Percentiles rank a stretch among this genome's conserved stretches.
Conservation (phyloP, 2,888 invertebrate genomes). For the Scaptodrosophila latifasciaeformis region DNA sequence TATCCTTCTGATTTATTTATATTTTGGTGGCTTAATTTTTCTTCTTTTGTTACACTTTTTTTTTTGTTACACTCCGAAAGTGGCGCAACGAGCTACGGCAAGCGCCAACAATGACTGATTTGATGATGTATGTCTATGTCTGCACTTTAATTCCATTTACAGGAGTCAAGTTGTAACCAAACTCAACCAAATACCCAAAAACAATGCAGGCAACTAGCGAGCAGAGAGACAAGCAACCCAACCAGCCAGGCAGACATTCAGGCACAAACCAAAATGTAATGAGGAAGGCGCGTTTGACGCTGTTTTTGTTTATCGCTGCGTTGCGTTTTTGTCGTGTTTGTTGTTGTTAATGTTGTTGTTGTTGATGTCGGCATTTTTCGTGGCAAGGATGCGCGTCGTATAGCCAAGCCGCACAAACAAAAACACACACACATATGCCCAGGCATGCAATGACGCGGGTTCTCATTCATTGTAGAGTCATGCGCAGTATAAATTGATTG, state of each 20-base stretch:
- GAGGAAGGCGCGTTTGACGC: constrained; percentile 25
- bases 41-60: constrained; percentile 12
- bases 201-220: no score
- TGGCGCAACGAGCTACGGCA: constrained; percentile 34
- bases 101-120: constrained; percentile 57
- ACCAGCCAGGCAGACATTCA: no score
- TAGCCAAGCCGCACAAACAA: constrained; percentile 3
- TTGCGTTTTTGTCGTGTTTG: constrained; percentile 40
- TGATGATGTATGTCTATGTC: constrained; percentile 37
- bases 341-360: constrained; percentile 46
- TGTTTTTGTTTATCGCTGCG: constrained; percentile 63
- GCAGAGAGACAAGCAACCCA: no score
- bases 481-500: constrained; percentile 40
- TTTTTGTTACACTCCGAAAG: constrained; percentile 36
- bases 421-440: no score
- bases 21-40: neutral
- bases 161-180: constrained; percentile 19
- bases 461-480: constrained; percentile 51
- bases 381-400: neutral
- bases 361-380: constrained; percentile 56
- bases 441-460: constrained; percentile 2
- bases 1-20: constrained; percentile 12
- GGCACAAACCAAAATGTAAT: neutral
- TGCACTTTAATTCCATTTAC: constrained; percentile 54
- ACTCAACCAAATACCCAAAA: no score